Percentiles rank a stretch among this genome's conserved stretches.
Conservation (phyloP, 2,888 invertebrate genomes). For the Microplitis deprimator region DNA sequence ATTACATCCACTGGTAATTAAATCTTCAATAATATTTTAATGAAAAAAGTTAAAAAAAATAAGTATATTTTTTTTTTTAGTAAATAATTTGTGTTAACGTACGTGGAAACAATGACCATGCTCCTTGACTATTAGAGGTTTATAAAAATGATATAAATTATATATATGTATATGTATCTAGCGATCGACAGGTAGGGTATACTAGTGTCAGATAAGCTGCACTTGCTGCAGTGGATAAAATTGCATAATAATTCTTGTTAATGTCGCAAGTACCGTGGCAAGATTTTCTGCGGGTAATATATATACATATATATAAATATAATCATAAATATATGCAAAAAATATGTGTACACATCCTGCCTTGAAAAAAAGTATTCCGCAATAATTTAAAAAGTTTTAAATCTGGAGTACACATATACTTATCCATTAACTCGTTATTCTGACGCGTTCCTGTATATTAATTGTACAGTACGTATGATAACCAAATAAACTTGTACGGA, state of each 20-base stretch:
- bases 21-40: neutral
- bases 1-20: neutral
- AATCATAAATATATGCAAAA: neutral
- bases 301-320: neutral
- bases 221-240: neutral
- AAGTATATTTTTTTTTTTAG: neutral
- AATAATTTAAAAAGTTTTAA: neutral
- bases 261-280: constrained; percentile 7
- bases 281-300: constrained; percentile 16
- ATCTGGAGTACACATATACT: neutral
- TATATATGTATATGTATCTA: constrained; percentile 4
- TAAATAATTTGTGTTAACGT: neutral
- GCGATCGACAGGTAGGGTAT: neutral
- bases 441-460: neutral
- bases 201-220: neutral
- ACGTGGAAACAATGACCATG: neutral
- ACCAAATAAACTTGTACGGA: neutral
- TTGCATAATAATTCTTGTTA: constrained; percentile 14
- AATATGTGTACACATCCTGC: constrained; percentile 1
- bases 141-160: constrained; percentile 1
- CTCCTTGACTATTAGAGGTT: neutral
- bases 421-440: neutral
- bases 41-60: neutral
- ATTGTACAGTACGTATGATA: neutral
- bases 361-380: neutral